Evolutionary conservation across 2,888 invertebrate genomes (phyloP), one percentile per base, ranked within the genome.

Genomic region (Omphaloscelis lunosa): DNA sequence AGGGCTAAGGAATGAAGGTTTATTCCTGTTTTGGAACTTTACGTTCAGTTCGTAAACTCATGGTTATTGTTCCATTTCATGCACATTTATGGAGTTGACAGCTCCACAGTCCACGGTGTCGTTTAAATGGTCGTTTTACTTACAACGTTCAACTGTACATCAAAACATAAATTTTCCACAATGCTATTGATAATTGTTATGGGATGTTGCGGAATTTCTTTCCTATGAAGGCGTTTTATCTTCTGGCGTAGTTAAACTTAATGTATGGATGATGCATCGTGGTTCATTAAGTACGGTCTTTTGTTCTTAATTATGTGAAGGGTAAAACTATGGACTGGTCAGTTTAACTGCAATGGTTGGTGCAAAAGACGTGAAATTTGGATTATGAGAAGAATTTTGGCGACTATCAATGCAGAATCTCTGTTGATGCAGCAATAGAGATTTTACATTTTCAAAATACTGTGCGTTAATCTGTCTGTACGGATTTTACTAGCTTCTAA

Each of bases 21-120:
- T 89, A 89, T 90, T 91, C 91, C 91, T 86, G 86, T 88, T 90
- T 91, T 83, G 92, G 89, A 85, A 74, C 84, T 86, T 88, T 86
- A 84, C 88, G 89, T 85, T 91, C 89, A 82, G 87, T 86, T 83
- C 85, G 81, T 88, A 84, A 90, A 89, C 82, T 86, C 79, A 79
- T 84, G 80, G 83, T 84, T 90, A 90, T 91, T 91, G 90, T 91
- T 87, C 82, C 82, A 88, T 85, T 89, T 88, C 87, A 85, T 82
- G 75, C 70, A 79, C 90, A 75, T 90, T 90, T 89, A 91, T 90
- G 90, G 91, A 86, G 88, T 84, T 89, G 86, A 90, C 90, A 88
- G 86, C 84, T 88, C 86, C 81, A 87, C 86, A 79, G 87, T 87
- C 86, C 80, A 87, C 85, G 77, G 86, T 87, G 80, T 84, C 83